phyloP scores from a whole-genome alignment of 37 sponge, comb jelly and placozoan species.

The Chondrilla cf. caribensis region DNA sequence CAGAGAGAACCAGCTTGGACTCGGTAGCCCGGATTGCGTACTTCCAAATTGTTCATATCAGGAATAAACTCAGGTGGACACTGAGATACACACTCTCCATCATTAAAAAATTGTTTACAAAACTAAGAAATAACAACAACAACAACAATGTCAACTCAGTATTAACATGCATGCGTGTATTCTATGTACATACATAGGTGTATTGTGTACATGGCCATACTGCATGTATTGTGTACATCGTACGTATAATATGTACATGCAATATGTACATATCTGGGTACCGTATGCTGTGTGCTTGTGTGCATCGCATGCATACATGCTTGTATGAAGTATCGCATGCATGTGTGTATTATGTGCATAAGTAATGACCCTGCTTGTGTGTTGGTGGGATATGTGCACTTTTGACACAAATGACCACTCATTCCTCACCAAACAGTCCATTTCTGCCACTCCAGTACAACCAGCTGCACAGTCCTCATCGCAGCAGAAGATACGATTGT shows the following conservation, averaged over 20 bases:
- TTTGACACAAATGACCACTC: no score
- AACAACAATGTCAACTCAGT: no score
- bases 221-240: no score
- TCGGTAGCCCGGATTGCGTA: conserved; percentile 42
- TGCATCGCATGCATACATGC: not conserved
- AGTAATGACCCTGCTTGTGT: conserved; percentile 37
- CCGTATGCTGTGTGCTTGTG: not conserved
- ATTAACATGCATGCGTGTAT: no score
- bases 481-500: conserved; percentile 35
- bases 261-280: no score
- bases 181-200: no score
- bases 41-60: conserved; percentile 27
- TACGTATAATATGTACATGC: no score
- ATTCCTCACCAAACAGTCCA: no score
- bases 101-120: conserved; percentile 51
- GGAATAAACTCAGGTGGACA: conserved; percentile 52
- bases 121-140: conserved; percentile 32
- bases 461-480: conserved; percentile 62
- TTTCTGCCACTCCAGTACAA: conserved; percentile 34
- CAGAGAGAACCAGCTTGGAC: conserved; percentile 45
- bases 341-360: no score
- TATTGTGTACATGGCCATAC: no score
- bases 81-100: conserved; percentile 54
- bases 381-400: no score
- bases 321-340: no score